phyloP scores from a whole-genome alignment of 2,888 invertebrate species.

The Troglohyphantes excavatus region DNA sequence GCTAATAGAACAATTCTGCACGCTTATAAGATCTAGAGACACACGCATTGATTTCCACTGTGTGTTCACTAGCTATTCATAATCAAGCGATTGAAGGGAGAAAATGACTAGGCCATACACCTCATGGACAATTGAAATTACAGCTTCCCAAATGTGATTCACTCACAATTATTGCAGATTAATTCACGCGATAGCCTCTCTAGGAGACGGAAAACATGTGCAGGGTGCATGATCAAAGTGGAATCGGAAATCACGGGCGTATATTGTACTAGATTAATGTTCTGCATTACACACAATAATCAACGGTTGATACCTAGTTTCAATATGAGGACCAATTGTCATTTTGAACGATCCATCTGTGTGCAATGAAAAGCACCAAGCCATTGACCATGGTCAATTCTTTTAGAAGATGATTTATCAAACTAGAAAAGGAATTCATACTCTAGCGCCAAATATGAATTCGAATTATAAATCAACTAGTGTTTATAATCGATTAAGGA shows the following conservation, averaged over 20 bases:
- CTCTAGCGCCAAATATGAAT: too few relatives aligned
- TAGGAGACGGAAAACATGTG: conserved; percentile 53
- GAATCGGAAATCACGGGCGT: conserved; percentile 32
- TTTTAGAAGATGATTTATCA: too few relatives aligned
- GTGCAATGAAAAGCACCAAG: conserved; percentile 13
- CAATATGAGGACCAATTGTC: conserved; percentile 15
- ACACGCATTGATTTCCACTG: conserved; percentile 34
- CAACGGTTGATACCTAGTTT: conserved; percentile 52
- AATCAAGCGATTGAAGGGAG: conserved; percentile 39
- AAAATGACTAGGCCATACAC: conserved; percentile 52
- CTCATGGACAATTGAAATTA: conserved; percentile 67
- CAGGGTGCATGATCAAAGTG: conserved; percentile 10
- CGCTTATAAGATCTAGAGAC: background rate
- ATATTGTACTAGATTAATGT: conserved; percentile 38
- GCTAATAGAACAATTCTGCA: conserved; percentile 8
- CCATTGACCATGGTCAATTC: too few relatives aligned
- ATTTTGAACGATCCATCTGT: conserved; percentile 1
- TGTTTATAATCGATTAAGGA: too few relatives aligned
- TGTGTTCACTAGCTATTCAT: conserved; percentile 51
- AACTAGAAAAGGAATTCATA: too few relatives aligned
- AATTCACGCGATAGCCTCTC: conserved; percentile 63
- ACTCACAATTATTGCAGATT: conserved; percentile 67
- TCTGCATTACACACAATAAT: conserved; percentile 55
- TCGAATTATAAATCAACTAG: too few relatives aligned
- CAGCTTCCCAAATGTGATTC: conserved; percentile 63